Base-by-base conservation (phyloP, 2,888 invertebrate genomes). In the Protophormia terraenovae region DNA sequence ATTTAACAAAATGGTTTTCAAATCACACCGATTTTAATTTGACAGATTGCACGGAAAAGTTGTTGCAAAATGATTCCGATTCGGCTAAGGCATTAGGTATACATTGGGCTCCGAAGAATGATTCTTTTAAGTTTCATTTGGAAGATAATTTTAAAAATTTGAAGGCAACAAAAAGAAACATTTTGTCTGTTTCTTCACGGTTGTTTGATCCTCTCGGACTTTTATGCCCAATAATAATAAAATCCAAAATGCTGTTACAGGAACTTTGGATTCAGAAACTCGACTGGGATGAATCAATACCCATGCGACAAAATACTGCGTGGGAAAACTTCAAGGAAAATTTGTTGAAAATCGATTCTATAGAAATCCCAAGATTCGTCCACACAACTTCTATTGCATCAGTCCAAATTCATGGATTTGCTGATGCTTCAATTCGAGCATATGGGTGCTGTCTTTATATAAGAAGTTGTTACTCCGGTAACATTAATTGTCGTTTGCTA, bases 161-260 rank as follows among this genome's bases (percentile, higher is more conserved):
- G n/a, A n/a, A n/a, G n/a, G n/a, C n/a, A n/a, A n/a, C n/a, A n/a
- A n/a, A n/a, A n/a, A n/a, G n/a, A n/a, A n/a, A n/a, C n/a, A n/a
- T n/a, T n/a, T n/a, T n/a, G n/a, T n/a, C n/a, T n/a, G n/a, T n/a
- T n/a, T n/a, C n/a, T n/a, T n/a, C n/a, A n/a, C n/a, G n/a, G n/a
- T n/a, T n/a, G n/a, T n/a, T n/a, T n/a, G n/a, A n/a, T n/a, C n/a
- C n/a, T n/a, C n/a, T n/a, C n/a, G n/a, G n/a, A n/a, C n/a, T n/a
- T n/a, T n/a, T 80, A 5, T 62, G 58, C 3, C 79, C 84, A 14
- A 16, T 78, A 3, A 72, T 78, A 14, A 58, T 45, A 32, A 73
- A 67, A 27, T 14, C 73, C 3, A 76, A 84, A 64, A 58, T 71
- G 1, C 58, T 79, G 16, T 38, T 84, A 27, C 79, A 76, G n/a